A percentile compares a stretch with the other conserved stretches of the same genome.
Evolutionary conservation across 64 coral and sea anemone genomes (phyloP).

Genomic region (Catalaphyllia jardinei): DNA sequence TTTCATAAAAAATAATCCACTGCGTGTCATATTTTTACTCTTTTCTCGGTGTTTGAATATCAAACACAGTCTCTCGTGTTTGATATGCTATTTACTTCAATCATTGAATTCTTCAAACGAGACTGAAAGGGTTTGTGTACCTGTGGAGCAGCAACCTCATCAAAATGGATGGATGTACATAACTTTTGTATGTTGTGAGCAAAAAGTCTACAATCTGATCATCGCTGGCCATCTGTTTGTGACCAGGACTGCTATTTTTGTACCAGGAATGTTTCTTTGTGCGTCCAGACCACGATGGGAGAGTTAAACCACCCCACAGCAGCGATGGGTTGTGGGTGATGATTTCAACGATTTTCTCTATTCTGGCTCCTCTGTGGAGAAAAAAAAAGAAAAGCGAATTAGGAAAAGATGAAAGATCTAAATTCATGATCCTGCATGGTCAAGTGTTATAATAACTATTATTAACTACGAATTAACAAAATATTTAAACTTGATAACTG

Average conservation of each 20-base stretch:
- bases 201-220: slow-evolving; percentile 91
- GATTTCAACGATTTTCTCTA: slow-evolving; percentile 94
- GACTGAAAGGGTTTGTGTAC: neutral
- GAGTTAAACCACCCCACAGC: slow-evolving; percentile 78
- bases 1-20: no score
- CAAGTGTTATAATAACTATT: no score
- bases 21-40: no score
- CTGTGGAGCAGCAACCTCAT: slow-evolving; percentile 94
- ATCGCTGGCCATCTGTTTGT: slow-evolving; percentile 54
- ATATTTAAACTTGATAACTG: no score
- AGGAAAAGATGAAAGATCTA: neutral
- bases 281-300: slow-evolving; percentile 68
- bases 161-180: slow-evolving; percentile 75
- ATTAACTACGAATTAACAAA: no score
- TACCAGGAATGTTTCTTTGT: slow-evolving; percentile 43
- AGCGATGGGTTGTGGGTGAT: slow-evolving; percentile 70
- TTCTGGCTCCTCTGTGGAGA: slow-evolving; percentile 60
- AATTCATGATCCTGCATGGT: no score
- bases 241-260: slow-evolving; percentile 44
- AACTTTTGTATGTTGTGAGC: slow-evolving; percentile 86
- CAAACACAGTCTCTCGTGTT: no score
- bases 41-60: no score
- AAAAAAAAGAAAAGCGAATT: neutral
- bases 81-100: no score
- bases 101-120: no score